Evolutionary conservation across 2,797 vertebrate species (phyloP), one percentile per base, ranked within the genome.

Genomic region (Acrossocheilus fasciatus): DNA sequence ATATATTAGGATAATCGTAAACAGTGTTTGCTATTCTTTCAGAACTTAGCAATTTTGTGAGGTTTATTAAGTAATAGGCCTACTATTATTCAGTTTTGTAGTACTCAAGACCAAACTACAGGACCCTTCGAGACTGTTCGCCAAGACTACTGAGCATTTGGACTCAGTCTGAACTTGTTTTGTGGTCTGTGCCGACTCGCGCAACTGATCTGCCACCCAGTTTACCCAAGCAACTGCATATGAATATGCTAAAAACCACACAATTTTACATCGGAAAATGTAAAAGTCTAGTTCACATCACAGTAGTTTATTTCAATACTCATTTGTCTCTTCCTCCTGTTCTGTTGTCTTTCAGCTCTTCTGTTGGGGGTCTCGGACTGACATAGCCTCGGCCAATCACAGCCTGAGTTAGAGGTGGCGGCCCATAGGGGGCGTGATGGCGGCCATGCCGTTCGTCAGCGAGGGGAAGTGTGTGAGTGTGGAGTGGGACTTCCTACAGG

Each of bases 401-500:
- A 94, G 92, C 90, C 94, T 93, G 88, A 93, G 87, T 94, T 96
- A 95, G 94, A 90, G 88, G 92, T 90, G 52, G 93, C 93, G 89
- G 92, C 91, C n/a, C 89, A 89, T 89, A 84, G 91, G 92, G 91
- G 89, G 86, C 93, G 94, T 90, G 92, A 98, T 97, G 97, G 96
- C 96, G 41, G 95, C 96, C 90, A 95, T 96, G 94, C 96, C 96
- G 30, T 97, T 96, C 90, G 95, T 96, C 91, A 95, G 94, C 18
- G 96, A 97, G 91, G 95, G 95, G 92, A 97, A 96, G 90, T 96
- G 96, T 85, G 95, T 97, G 91, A 94, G 96, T 81, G 96, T 97
- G 91, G 96, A 97, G 89, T 98, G 97, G 97, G 97, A 97, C 93
- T 97, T 97, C 92, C 93, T 97, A 89, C 97, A 97, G 78, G 97